Evolutionary conservation across 92 coral and sea anemone species (phyloP).

Genomic region (Siderastrea radians): DNA sequence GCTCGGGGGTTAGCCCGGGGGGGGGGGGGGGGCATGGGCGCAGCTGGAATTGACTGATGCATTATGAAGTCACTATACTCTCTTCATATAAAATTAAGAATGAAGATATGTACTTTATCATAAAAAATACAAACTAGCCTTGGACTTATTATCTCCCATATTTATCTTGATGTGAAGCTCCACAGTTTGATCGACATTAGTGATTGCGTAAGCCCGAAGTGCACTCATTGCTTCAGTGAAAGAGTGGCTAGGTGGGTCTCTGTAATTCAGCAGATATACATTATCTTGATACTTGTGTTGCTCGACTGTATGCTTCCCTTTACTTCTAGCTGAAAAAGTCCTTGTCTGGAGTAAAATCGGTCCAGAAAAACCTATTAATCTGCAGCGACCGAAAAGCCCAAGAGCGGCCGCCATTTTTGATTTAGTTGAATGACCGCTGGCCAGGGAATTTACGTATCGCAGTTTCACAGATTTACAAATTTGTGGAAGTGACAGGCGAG

Average conservation of each 20-base stretch:
- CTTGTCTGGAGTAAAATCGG: conserved; percentile 44
- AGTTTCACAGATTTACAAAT: background rate
- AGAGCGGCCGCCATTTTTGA: conserved; percentile 75
- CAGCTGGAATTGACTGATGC: too few relatives aligned
- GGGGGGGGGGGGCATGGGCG: too few relatives aligned
- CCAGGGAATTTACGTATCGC: background rate
- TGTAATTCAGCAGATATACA: conserved; percentile 85
- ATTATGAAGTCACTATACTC: too few relatives aligned
- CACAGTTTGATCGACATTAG: conserved; percentile 78
- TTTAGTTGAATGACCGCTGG: conserved; percentile 17
- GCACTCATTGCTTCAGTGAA: conserved; percentile 80
- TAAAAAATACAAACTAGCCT: conserved; percentile 54
- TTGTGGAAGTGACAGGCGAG: background rate
- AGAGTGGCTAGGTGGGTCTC: conserved; percentile 81
- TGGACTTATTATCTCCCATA: conserved; percentile 78
- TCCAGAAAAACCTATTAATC: conserved; percentile 10
- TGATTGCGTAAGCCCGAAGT: conserved; percentile 82
- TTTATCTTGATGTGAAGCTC: conserved; percentile 87
- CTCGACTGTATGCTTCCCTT: conserved; percentile 41
- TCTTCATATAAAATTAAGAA: too few relatives aligned
- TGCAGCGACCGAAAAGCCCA: conserved; percentile 1
- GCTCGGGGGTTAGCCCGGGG: too few relatives aligned
- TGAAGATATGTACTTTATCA: background rate
- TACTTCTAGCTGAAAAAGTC: conserved; percentile 53
- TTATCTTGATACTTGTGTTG: conserved; percentile 76